Percentiles rank a stretch among this genome's conserved stretches.
Conservation (phyloP, 1,140 invertebrate species). For the Musca domestica region DNA sequence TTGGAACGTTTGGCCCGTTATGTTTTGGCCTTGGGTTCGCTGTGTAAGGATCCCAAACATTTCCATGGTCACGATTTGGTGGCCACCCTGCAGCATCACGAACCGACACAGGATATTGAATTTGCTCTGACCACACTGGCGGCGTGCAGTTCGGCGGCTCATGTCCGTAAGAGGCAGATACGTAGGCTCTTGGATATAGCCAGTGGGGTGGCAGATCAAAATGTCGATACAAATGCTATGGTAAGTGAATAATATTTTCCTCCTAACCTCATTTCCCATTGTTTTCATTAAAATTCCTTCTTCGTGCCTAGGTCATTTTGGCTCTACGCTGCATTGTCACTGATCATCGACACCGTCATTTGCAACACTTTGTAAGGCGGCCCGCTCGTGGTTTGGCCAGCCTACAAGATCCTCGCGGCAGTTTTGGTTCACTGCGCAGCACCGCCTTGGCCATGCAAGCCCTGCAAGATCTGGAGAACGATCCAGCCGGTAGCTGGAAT, state of each 20-base stretch:
- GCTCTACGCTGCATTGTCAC: slow-evolving; percentile 81
- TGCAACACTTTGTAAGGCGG: slow-evolving; percentile 72
- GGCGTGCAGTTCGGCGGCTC: slow-evolving; percentile 75
- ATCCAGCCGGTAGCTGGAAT: slow-evolving; percentile 68
- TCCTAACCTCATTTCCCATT: background rate
- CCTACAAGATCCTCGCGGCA: slow-evolving; percentile 74
- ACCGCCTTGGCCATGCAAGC: slow-evolving; percentile 78
- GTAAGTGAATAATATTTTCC: slow-evolving; percentile 50
- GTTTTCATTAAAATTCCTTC: background rate
- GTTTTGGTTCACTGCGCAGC: slow-evolving; percentile 77
- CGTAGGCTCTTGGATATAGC: slow-evolving; percentile 73
- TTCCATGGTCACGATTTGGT: slow-evolving; percentile 81
- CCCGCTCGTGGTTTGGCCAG: slow-evolving; percentile 72
- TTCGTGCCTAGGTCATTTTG: slow-evolving; percentile 57
- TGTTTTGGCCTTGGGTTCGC: slow-evolving; percentile 69
- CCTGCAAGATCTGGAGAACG: slow-evolving; percentile 68
- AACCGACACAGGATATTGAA: slow-evolving; percentile 66
- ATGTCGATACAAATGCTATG: slow-evolving; percentile 81
- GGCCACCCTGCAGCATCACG: slow-evolving; percentile 69
- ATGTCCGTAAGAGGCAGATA: slow-evolving; percentile 75
- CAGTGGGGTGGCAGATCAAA: slow-evolving; percentile 72
- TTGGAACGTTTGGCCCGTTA: slow-evolving; percentile 71
- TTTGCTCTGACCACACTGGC: slow-evolving; percentile 67
- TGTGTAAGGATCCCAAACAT: slow-evolving; percentile 77
- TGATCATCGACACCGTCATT: slow-evolving; percentile 74